phyloP scores from a whole-genome alignment of 1,140 invertebrate genomes.

The Scaptodrosophila lebanonensis region DNA sequence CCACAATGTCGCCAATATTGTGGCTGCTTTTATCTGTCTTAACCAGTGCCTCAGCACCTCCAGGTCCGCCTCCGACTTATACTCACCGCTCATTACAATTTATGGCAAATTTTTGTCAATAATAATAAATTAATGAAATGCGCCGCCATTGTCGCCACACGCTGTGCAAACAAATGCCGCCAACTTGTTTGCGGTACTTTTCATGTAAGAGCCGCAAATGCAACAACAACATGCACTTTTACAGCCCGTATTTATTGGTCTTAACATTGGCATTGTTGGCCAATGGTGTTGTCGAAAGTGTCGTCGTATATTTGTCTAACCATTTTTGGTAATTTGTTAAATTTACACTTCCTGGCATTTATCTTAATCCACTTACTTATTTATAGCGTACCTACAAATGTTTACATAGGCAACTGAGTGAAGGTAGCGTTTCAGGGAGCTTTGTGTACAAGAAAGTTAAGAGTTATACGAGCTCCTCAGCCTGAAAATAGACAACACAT shows the following conservation, averaged over 20 bases:
- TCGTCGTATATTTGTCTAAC: slow-evolving; percentile 1
- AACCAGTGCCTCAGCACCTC: too few species aligned
- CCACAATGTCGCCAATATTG: not conserved
- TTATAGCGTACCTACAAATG: too few species aligned
- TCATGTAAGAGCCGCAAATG: too few species aligned
- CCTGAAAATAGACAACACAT: too few species aligned
- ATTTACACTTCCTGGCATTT: slow-evolving; percentile 6
- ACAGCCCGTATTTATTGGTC: slow-evolving; percentile 40
- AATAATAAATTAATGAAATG: slow-evolving; percentile 75
- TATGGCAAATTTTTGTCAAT: slow-evolving; percentile 45
- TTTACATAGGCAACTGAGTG: too few species aligned
- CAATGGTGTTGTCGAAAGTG: slow-evolving; percentile 4
- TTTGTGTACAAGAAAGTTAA: too few species aligned
- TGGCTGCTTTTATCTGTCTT: not conserved
- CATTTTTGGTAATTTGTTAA: slow-evolving; percentile 38
- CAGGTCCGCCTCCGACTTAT: too few species aligned
- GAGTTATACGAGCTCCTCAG: too few species aligned
- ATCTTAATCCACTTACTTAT: too few species aligned
- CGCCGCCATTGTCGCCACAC: slow-evolving; percentile 43
- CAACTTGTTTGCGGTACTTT: not conserved
- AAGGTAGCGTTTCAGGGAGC: too few species aligned
- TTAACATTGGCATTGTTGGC: slow-evolving; percentile 40
- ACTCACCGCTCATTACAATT: not conserved
- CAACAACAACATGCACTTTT: slow-evolving; percentile 30
- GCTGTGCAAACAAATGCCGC: slow-evolving; percentile 33